phyloP scores from a whole-genome alignment of 2,113 vertebrate species.

The Meriones unguiculatus region DNA sequence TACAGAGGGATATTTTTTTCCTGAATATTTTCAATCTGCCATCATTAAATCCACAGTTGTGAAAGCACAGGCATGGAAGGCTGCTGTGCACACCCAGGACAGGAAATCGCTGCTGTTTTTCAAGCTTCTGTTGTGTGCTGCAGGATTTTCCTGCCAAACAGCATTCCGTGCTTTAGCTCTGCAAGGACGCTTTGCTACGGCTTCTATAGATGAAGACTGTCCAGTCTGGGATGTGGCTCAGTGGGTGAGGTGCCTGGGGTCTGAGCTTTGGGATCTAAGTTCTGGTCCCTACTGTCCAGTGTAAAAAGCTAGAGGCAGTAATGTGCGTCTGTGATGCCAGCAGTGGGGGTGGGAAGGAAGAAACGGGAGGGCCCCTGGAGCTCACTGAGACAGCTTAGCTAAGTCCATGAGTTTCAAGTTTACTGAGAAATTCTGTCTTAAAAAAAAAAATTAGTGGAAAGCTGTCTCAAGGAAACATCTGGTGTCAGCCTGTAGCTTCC shows the following conservation, averaged over 20 bases:
- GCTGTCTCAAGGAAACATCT: neutral
- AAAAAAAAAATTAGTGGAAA: neutral
- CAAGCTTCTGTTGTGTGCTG: neutral
- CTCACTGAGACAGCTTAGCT: neutral
- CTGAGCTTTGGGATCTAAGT: neutral
- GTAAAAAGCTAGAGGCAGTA: neutral
- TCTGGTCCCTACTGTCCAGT: neutral
- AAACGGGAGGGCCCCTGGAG: neutral
- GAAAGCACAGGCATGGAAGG: neutral
- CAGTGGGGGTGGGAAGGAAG: neutral
- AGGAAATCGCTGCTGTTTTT: neutral
- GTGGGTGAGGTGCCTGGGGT: no score
- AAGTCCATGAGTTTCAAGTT: neutral
- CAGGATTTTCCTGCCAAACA: neutral
- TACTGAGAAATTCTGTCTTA: neutral
- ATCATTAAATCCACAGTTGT: neutral
- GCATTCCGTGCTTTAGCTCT: rapidly evolving
- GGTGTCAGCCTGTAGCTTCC: neutral
- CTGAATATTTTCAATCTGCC: neutral
- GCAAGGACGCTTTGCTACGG: no score
- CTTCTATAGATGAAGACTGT: neutral
- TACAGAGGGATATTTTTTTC: neutral
- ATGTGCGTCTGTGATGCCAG: neutral
- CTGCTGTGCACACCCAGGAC: neutral
- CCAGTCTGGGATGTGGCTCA: neutral